These are phyloP conservation scores for Spongilla lacustris DNA, from an alignment of 37 sponge, comb jelly and placozoan species.

Conservation along the genomic window DNA sequence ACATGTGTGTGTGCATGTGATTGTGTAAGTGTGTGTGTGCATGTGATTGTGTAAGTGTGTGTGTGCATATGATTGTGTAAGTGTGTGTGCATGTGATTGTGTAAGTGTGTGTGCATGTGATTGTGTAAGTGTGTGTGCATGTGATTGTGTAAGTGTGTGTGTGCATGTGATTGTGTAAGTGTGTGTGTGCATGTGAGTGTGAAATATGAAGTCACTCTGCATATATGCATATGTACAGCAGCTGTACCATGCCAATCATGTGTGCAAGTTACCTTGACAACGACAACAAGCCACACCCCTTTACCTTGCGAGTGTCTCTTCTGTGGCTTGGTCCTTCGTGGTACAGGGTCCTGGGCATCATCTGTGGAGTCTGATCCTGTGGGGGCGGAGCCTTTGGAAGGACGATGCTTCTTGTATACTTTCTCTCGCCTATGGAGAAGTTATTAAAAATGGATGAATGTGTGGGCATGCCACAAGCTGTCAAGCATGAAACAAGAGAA, in stretches of 20 bases:
- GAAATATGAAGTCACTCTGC: background rate
- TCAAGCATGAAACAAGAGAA: background rate
- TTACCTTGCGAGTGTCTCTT: background rate
- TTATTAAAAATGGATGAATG: background rate
- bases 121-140: background rate
- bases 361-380: background rate
- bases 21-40: background rate
- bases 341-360: background rate
- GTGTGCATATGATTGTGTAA: background rate
- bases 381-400: background rate
- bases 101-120: background rate
- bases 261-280: background rate
- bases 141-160: background rate
- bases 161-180: background rate
- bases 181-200: conserved; percentile 1
- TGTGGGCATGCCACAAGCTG: background rate
- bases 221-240: background rate
- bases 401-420: conserved; percentile 4
- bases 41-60: background rate
- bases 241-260: background rate
- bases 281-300: background rate
- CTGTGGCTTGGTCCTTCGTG: background rate
- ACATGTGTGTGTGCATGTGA: conserved; percentile 6
- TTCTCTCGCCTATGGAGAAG: background rate
- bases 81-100: background rate